Percentiles rank a stretch among this genome's conserved stretches.
Conservation (phyloP, 2,888 invertebrate species). For the Hanleya hanleyi region DNA sequence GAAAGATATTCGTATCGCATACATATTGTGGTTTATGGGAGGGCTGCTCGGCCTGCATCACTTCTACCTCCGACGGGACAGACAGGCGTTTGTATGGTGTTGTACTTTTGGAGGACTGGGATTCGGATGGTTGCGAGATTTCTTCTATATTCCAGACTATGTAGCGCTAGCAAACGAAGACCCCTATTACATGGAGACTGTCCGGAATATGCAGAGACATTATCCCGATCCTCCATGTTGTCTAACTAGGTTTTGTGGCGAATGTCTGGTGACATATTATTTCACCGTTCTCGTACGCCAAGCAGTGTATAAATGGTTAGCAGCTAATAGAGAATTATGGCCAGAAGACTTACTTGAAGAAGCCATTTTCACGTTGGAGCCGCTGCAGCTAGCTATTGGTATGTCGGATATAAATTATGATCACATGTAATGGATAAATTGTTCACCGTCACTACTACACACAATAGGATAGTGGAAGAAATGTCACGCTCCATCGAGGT, state of each 20-base stretch:
- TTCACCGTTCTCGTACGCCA: no score
- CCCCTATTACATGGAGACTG: slow-evolving; percentile 71
- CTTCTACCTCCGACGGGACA: slow-evolving; percentile 89
- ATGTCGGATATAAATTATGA: no score
- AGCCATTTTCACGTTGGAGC: no score
- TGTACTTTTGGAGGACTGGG: slow-evolving; percentile 85
- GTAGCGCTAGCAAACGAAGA: slow-evolving; percentile 80
- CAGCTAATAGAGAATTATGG: no score
- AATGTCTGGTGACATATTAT: no score
- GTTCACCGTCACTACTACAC: no score
- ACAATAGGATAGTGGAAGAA: no score
- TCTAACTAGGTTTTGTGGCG: slow-evolving; percentile 53
- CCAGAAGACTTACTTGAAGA: no score
- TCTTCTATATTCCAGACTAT: slow-evolving; percentile 88
- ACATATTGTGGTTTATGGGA: slow-evolving; percentile 89
- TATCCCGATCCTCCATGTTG: slow-evolving; percentile 37
- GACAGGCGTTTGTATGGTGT: slow-evolving; percentile 93
- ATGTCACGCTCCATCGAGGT: no score
- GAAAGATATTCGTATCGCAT: slow-evolving; percentile 82
- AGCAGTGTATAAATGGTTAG: no score
- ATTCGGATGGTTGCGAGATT: slow-evolving; percentile 89
- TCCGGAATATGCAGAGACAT: slow-evolving; percentile 78
- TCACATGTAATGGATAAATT: no score
- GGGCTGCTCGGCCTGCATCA: slow-evolving; percentile 93
- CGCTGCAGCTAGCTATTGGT: no score